Evolutionary conservation across 1,140 invertebrate genomes (phyloP), one percentile per base, ranked within the genome.

Genomic region (Asobara japonica): DNA sequence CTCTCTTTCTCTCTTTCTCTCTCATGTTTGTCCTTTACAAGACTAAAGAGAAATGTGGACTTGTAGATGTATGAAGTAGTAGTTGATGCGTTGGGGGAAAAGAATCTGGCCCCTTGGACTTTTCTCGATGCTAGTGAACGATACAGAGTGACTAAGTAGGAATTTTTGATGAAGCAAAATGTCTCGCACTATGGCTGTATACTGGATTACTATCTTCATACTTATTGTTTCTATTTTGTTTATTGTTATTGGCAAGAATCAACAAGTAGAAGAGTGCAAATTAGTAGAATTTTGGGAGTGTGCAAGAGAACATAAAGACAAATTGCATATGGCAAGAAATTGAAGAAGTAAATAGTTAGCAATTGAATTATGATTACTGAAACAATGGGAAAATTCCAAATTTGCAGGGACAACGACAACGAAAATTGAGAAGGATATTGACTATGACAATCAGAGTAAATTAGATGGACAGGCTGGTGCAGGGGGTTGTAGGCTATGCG

Each of bases 341-440:
- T 38, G 51, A 33, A 31, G 51, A 4, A 18, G 65, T 30, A 31
- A 51, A 38, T 29, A n/a, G n/a, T 56, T 29, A 45, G 22, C 18
- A 29, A 62, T 41, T 16, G 27, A 25, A 64, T 61, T 38, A 33
- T 11, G 22, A 62, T 51, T 7, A 61, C 29, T 5, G 20, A 51
- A 69, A 65, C 22, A 67, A 67, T 66, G 29, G 65, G 74, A 66
- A 73, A 61, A 79, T 78, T 80, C 86, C 87, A 82, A 82, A 86
- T 88, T 87, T n/a, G 78, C 86, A 88, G 86, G 86, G 86, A 82
- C 84, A 76, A 56, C 83, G 74, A 81, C 82, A 81, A 83, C 77
- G 81, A 82, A 84, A 83, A 85, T 85, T 78, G 85, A 87, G 73
- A 85, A 83, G 82, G 85, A 86, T 80, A 80, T 66, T 84, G 81